Evolutionary conservation across 1,140 invertebrate genomes (phyloP).

Genomic region (Eupristina koningsbergeri): DNA sequence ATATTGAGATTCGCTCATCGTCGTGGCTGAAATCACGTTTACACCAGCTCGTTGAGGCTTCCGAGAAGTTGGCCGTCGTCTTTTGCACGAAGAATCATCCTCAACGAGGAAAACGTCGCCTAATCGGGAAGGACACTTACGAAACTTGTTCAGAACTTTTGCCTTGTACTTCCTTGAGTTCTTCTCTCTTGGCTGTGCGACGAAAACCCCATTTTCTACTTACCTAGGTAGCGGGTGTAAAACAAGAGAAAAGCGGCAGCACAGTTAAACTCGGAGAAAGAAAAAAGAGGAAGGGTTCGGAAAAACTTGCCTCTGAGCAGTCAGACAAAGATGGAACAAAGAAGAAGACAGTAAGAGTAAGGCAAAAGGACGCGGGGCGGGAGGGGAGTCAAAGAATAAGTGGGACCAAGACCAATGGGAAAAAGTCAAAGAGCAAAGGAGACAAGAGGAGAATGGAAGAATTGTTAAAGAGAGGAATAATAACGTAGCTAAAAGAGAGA

Average conservation of each 20-base stretch:
- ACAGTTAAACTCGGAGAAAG: conserved; percentile 17
- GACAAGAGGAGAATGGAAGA: background rate
- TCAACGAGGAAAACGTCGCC: conserved; percentile 38
- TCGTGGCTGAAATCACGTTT: background rate
- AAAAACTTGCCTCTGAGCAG: background rate
- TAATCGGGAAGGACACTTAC: conserved; percentile 52
- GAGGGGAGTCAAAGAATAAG: background rate
- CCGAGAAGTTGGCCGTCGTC: conserved; percentile 38
- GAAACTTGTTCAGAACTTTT: conserved; percentile 48
- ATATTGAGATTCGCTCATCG: background rate
- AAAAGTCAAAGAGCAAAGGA: conserved; percentile 24
- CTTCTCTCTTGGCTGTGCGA: background rate
- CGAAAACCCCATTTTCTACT: conserved; percentile 29
- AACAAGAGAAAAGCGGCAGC: background rate
- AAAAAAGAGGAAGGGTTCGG: background rate
- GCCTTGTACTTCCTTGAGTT: conserved; percentile 29
- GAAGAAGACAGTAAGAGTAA: background rate
- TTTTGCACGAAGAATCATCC: conserved; percentile 37
- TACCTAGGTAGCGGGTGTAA: background rate
- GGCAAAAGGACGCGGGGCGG: too few relatives aligned
- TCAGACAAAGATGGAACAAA: background rate
- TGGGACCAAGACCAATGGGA: conserved; percentile 26
- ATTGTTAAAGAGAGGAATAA: conserved; percentile 14
- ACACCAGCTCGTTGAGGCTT: background rate
- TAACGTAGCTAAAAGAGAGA: conserved; percentile 12